Conservation (phyloP, 2,113 vertebrate genomes). For the Gobiocypris rarus region DNA sequence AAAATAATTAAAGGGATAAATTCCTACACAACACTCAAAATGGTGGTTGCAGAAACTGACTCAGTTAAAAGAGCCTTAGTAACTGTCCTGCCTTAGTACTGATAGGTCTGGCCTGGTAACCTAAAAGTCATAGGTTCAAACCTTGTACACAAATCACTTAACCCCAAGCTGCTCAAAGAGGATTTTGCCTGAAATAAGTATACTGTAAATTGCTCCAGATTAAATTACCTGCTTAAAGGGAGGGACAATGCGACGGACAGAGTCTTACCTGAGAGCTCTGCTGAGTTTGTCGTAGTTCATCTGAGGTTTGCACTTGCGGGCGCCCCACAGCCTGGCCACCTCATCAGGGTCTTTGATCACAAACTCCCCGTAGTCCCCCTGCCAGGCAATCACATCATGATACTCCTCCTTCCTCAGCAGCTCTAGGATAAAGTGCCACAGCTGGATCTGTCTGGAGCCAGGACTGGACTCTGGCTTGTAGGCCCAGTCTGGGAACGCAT, state of each 20-base stretch:
- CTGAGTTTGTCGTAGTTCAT: conserved; percentile 93
- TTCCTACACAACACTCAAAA: background rate
- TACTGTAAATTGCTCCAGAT: background rate
- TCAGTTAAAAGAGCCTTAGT: background rate
- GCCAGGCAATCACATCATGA: conserved; percentile 92
- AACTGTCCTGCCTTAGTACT: background rate
- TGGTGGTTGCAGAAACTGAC: background rate
- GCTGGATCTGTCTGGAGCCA: conserved; percentile 89
- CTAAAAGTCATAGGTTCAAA: background rate
- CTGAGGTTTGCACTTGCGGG: conserved; percentile 90
- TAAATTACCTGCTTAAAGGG: background rate
- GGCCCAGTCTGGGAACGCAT: conserved; percentile 90
- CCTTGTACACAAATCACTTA: background rate
- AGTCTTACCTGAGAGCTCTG: conserved; percentile 79
- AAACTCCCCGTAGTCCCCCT: conserved; percentile 91
- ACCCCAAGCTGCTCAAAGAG: background rate
- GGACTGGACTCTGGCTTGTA: conserved; percentile 90
- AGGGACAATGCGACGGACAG: background rate
- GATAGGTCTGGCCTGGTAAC: background rate
- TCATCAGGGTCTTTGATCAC: conserved; percentile 92
- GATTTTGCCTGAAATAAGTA: conserved; percentile 1
- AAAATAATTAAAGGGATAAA: background rate
- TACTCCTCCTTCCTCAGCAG: conserved; percentile 88
- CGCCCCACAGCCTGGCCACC: conserved; percentile 88
- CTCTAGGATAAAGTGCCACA: conserved; percentile 93